Conservation (phyloP, 2,113 vertebrate species). For the Laterallus jamaicensis region DNA sequence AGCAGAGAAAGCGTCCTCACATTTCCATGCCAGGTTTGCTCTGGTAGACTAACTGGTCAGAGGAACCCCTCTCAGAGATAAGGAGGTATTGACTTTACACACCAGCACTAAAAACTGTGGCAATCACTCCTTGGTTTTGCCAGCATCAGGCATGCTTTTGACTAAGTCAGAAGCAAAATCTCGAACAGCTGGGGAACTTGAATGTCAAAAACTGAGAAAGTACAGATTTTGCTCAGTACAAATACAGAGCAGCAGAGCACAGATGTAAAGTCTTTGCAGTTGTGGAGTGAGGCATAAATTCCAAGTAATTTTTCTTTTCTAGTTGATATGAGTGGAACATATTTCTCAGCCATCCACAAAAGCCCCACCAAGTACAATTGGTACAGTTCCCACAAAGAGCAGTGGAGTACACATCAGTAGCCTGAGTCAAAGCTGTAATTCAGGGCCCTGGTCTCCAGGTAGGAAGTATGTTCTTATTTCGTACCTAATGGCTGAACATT, state of each 20-base stretch:
- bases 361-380: rapidly evolving
- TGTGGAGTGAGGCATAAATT: neutral
- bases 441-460: neutral
- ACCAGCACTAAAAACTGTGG: neutral
- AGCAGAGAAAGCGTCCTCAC: neutral
- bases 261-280: neutral
- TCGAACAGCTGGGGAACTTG: neutral
- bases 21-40: neutral
- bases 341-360: neutral
- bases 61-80: neutral
- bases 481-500: neutral
- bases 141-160: neutral
- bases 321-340: neutral
- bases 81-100: neutral
- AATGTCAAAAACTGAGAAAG: neutral
- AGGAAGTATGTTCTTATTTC: neutral
- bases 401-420: rapidly evolving
- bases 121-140: neutral
- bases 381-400: neutral
- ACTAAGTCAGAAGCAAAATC: neutral
- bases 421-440: neutral
- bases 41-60: neutral
- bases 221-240: neutral
- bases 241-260: neutral
- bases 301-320: neutral